phyloP scores from a whole-genome alignment of 2,888 invertebrate genomes.

The Osmoderma eremita region DNA sequence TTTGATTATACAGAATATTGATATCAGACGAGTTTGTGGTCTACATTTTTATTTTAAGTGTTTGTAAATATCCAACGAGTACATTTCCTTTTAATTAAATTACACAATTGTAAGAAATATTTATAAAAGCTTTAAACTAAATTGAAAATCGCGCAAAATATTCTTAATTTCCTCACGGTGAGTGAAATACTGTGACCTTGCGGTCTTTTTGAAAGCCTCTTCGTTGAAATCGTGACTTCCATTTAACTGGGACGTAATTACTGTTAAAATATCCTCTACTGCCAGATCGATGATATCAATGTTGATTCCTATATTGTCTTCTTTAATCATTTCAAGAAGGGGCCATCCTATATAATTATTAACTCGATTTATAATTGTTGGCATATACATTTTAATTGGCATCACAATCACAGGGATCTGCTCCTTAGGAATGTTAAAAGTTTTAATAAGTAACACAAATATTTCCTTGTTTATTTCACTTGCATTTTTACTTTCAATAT shows the following conservation, averaged over 20 bases:
- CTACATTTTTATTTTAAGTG: too few relatives aligned
- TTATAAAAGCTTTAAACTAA: not conserved
- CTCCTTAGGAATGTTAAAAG: slow-evolving; percentile 14
- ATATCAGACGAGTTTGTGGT: too few relatives aligned
- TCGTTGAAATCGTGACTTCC: slow-evolving; percentile 13
- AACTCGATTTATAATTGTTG: not conserved
- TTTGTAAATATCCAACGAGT: too few relatives aligned
- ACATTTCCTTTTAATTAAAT: too few relatives aligned
- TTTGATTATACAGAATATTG: too few relatives aligned
- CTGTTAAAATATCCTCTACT: slow-evolving; percentile 15
- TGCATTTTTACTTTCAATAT: slow-evolving; percentile 6
- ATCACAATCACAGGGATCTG: slow-evolving; percentile 14
- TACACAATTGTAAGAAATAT: too few relatives aligned
- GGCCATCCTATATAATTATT: slow-evolving; percentile 23
- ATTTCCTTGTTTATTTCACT: slow-evolving; percentile 13
- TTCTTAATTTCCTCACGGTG: slow-evolving; percentile 10
- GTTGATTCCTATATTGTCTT: not conserved
- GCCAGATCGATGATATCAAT: not conserved
- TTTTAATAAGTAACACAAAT: not conserved
- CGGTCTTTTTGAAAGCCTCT: slow-evolving; percentile 8
- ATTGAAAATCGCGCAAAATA: slow-evolving; percentile 12
- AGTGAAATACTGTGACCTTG: slow-evolving; percentile 14
- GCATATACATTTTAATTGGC: slow-evolving; percentile 13
- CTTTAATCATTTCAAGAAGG: slow-evolving; percentile 1
- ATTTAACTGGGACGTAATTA: slow-evolving; percentile 9